These are phyloP conservation scores for Rhinichthys klamathensis DNA, from an alignment of 2,113 vertebrate species.

Conservation along the genomic window DNA sequence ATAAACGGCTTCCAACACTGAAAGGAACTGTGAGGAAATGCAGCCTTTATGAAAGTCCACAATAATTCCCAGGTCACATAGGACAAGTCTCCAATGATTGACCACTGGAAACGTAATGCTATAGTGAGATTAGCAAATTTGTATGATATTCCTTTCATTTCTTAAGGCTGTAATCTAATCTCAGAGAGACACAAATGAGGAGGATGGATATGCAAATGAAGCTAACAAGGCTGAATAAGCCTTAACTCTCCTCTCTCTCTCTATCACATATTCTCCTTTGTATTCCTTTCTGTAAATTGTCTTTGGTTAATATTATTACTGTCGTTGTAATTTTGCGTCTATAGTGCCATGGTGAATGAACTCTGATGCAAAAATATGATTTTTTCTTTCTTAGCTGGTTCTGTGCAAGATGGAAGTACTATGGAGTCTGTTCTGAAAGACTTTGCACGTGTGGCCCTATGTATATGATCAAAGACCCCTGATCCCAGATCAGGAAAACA, in stretches of 20 bases:
- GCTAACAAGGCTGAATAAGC: neutral
- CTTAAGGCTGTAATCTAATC: constrained; percentile 33
- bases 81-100: constrained; percentile 3
- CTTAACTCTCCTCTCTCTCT: neutral
- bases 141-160: constrained; percentile 2
- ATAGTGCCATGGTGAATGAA: neutral
- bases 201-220: constrained; percentile 18
- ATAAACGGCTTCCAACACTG: neutral
- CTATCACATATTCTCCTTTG: neutral
- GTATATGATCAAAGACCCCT: neutral
- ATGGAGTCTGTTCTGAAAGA: constrained; percentile 8
- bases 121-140: neutral
- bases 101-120: neutral
- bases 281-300: neutral
- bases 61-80: neutral
- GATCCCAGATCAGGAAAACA: neutral
- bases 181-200: constrained; percentile 27
- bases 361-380: neutral
- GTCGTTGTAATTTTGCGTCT: neutral
- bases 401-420: constrained; percentile 1
- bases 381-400: neutral
- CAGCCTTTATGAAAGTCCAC: too few species aligned
- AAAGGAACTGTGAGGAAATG: too few species aligned
- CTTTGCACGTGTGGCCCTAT: neutral
- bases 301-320: neutral